Evolutionary conservation across 2,113 vertebrate genomes (phyloP).

Genomic region (Isurus oxyrinchus): DNA sequence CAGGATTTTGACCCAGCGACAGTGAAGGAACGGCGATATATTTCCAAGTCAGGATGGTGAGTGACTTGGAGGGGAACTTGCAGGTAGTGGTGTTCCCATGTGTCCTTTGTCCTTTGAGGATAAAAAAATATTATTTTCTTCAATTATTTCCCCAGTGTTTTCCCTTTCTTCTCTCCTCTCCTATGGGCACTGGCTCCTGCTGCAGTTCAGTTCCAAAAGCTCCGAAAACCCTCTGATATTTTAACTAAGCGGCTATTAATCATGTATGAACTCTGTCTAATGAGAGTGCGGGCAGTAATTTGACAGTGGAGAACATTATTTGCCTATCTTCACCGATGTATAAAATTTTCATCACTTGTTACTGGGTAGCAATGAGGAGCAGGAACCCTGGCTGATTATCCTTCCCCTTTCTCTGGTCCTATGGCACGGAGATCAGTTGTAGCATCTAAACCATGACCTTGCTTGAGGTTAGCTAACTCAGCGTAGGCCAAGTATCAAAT

Average conservation of each 20-base stretch:
- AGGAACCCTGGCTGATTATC: not conserved
- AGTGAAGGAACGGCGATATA: too few species aligned
- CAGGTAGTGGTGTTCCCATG: too few species aligned
- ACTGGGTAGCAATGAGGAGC: not conserved
- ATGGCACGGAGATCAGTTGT: not conserved
- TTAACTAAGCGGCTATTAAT: not conserved
- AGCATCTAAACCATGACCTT: not conserved
- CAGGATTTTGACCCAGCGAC: too few species aligned
- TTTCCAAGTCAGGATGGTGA: too few species aligned
- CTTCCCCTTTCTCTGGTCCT: not conserved
- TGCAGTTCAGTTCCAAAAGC: not conserved
- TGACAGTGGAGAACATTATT: not conserved
- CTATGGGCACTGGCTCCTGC: not conserved
- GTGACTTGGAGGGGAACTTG: too few species aligned
- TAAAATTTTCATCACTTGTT: not conserved
- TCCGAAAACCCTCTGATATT: not conserved
- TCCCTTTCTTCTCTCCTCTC: not conserved
- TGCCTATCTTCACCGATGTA: not conserved
- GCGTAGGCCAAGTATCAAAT: not conserved
- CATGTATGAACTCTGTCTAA: not conserved
- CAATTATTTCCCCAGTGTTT: too few species aligned
- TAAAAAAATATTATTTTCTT: too few species aligned
- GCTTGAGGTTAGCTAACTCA: not conserved
- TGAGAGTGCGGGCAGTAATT: not conserved
- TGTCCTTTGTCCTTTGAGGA: too few species aligned